These are phyloP conservation scores for Drosophila austrosaltans DNA, from an alignment of 2,888 invertebrate genomes.

Conservation along the genomic window DNA sequence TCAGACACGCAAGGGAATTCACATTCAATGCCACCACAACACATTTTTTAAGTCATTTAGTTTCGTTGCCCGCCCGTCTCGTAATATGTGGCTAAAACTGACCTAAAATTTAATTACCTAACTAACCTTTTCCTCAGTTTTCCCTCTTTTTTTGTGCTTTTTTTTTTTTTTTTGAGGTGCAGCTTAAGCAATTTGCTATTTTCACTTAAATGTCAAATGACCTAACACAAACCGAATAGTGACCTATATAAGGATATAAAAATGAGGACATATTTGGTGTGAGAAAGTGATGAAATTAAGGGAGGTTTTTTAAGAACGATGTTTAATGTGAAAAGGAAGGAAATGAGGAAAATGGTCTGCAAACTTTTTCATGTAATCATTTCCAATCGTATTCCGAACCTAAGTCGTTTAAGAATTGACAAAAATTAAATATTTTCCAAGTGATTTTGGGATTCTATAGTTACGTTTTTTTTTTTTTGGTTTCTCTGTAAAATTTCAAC, in stretches of 20 bases:
- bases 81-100: slow-evolving; percentile 30
- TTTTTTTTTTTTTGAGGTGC: slow-evolving; percentile 20
- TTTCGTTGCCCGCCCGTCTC: not conserved
- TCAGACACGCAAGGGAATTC: slow-evolving; percentile 19
- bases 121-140: slow-evolving; percentile 35
- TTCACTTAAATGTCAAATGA: slow-evolving; percentile 19
- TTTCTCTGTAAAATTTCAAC: too few species aligned
- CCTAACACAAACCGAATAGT: slow-evolving; percentile 22
- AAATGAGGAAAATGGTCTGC: not conserved
- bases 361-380: not conserved
- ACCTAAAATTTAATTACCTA: slow-evolving; percentile 49
- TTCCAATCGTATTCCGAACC: not conserved
- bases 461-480: too few species aligned
- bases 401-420: too few species aligned
- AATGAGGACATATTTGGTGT: too few species aligned
- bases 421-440: too few species aligned
- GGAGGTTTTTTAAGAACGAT: not conserved
- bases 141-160: not conserved
- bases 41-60: slow-evolving; percentile 41
- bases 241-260: too few species aligned
- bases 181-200: too few species aligned
- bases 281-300: not conserved
- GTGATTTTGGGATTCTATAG: too few species aligned
- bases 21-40: slow-evolving; percentile 38
- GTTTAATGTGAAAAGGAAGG: not conserved